Evolutionary conservation across 2,797 vertebrate species (phyloP).

Genomic region (Megalops cyprinoides): DNA sequence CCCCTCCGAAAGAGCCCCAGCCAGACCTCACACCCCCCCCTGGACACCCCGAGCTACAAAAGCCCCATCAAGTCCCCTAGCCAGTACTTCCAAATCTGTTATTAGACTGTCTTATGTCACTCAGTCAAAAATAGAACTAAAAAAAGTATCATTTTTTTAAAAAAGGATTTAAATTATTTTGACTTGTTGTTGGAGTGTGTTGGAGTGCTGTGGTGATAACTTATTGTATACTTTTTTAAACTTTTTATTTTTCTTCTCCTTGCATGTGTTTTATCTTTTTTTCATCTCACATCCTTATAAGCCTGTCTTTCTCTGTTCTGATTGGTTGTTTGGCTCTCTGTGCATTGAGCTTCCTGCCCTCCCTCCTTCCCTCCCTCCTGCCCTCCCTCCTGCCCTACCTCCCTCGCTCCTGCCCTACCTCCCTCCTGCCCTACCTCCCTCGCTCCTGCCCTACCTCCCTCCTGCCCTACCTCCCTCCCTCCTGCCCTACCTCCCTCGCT

Average conservation of each 20-base stretch:
- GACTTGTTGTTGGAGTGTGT: too few relatives aligned
- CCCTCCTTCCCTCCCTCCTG: not conserved
- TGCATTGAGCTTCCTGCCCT: not conserved
- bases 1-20: slow-evolving; percentile 74
- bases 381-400: not conserved
- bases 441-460: too few relatives aligned
- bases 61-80: slow-evolving; percentile 80
- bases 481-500: not conserved
- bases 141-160: not conserved
- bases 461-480: not conserved
- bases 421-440: slow-evolving; percentile 4
- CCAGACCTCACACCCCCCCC: slow-evolving; percentile 58
- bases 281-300: slow-evolving; percentile 32
- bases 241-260: not conserved
- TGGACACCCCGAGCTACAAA: slow-evolving; percentile 78
- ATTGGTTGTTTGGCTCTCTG: slow-evolving; percentile 5
- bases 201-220: slow-evolving; percentile 30
- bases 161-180: slow-evolving; percentile 26
- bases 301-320: slow-evolving; percentile 31
- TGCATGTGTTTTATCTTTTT: slow-evolving; percentile 17
- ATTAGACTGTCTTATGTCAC: slow-evolving; percentile 50
- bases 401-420: not conserved
- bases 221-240: not conserved
- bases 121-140: not conserved
- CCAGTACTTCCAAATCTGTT: slow-evolving; percentile 85